phyloP scores from a whole-genome alignment of 2,888 invertebrate species.

The Cremastinae sp. region DNA sequence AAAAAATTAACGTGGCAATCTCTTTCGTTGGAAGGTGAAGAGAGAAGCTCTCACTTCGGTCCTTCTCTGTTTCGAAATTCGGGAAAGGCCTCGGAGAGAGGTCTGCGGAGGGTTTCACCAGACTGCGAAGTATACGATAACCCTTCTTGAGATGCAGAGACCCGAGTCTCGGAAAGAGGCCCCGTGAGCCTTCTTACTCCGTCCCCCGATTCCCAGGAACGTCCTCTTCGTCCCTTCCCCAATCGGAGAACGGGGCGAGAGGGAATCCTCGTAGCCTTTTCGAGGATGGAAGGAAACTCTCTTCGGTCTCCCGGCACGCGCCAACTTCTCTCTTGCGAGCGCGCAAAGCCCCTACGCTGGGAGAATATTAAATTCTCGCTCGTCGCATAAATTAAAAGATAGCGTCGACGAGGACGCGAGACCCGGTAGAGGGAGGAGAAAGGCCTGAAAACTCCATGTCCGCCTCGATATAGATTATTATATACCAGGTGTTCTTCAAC shows the following conservation, averaged over 20 bases:
- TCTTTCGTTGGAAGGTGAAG: constrained; percentile 22
- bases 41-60: neutral
- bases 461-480: neutral
- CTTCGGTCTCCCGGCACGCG: constrained; percentile 59
- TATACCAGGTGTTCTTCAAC: no score
- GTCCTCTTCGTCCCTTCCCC: constrained; percentile 2
- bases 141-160: constrained; percentile 73
- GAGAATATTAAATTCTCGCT: constrained; percentile 78
- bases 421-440: neutral
- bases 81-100: neutral
- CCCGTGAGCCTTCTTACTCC: constrained; percentile 66
- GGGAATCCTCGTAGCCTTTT: constrained; percentile 1
- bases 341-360: constrained; percentile 71
- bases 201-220: constrained; percentile 28
- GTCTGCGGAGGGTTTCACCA: neutral
- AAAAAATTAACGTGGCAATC: constrained; percentile 57
- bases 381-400: constrained; percentile 79
- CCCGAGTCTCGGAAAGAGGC: constrained; percentile 67
- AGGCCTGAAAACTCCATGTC: neutral
- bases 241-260: neutral
- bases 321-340: constrained; percentile 60
- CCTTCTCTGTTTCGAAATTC: neutral
- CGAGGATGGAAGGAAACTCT: constrained; percentile 50
- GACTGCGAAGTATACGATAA: constrained; percentile 63
- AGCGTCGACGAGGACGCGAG: constrained; percentile 66